These are phyloP conservation scores for Acanthosepion pharaonis DNA, from an alignment of 2,888 invertebrate genomes.

Conservation along the genomic window DNA sequence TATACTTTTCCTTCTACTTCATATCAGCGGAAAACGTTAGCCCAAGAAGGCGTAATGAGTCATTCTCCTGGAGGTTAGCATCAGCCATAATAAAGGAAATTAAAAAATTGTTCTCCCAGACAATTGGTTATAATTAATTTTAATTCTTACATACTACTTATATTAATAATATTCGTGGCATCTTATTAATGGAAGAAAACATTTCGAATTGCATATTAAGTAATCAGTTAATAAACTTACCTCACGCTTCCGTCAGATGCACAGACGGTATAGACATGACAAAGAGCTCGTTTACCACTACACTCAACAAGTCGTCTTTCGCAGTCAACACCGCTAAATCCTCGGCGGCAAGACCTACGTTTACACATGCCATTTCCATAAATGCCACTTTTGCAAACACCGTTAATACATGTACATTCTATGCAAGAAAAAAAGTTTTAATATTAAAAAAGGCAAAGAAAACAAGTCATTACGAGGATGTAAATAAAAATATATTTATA, in stretches of 20 bases:
- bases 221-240: not conserved
- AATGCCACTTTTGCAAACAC: not conserved
- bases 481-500: too few species aligned
- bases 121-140: too few species aligned
- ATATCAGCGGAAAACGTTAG: too few species aligned
- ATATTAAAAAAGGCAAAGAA: not conserved
- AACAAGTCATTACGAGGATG: too few species aligned
- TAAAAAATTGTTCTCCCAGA: too few species aligned
- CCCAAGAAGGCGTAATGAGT: too few species aligned
- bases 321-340: slow-evolving; percentile 11
- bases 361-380: not conserved
- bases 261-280: not conserved
- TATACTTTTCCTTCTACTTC: too few species aligned
- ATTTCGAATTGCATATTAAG: too few species aligned
- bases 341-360: not conserved
- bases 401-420: not conserved
- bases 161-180: not conserved
- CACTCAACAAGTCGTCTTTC: not conserved
- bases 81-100: too few species aligned
- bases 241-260: not conserved
- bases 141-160: too few species aligned
- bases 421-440: not conserved
- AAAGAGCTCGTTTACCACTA: not conserved
- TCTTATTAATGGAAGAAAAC: not conserved
- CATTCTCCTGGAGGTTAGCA: too few species aligned